Conservation (phyloP, 2,113 vertebrate genomes). For the Rhabdomys dilectus region DNA sequence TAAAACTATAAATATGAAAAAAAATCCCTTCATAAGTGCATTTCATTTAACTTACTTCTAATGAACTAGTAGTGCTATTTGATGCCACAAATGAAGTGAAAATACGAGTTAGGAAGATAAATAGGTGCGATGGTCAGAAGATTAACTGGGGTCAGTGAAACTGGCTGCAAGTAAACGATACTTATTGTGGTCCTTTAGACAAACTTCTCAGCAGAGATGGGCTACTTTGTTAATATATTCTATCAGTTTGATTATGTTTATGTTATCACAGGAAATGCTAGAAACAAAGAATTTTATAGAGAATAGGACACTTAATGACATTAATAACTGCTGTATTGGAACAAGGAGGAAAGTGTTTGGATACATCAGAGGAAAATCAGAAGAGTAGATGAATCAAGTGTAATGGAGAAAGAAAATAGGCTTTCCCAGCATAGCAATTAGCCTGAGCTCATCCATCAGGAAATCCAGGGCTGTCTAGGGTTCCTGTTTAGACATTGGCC, state of each 20-base stretch:
- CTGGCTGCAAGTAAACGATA: background rate
- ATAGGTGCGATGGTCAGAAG: background rate
- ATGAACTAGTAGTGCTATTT: background rate
- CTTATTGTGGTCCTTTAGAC: background rate
- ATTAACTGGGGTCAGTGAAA: background rate
- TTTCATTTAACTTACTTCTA: background rate
- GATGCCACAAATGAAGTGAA: background rate
- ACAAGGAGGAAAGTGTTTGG: background rate
- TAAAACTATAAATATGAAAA: background rate
- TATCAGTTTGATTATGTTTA: conserved; percentile 1
- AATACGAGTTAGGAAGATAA: conserved; percentile 26
- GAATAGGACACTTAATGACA: background rate
- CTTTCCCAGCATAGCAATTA: background rate
- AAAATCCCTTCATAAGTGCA: background rate
- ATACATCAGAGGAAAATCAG: background rate
- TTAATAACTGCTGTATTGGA: background rate
- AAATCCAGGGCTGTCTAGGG: background rate
- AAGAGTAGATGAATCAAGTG: background rate
- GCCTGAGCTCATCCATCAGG: background rate
- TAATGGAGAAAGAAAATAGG: accelerated
- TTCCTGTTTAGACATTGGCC: background rate
- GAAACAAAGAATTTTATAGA: conserved; percentile 23
- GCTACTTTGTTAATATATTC: background rate
- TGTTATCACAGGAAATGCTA: background rate
- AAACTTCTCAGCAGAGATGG: background rate